Conservation (phyloP, 1,140 invertebrate species). For the Plectrocnemia conspersa region DNA sequence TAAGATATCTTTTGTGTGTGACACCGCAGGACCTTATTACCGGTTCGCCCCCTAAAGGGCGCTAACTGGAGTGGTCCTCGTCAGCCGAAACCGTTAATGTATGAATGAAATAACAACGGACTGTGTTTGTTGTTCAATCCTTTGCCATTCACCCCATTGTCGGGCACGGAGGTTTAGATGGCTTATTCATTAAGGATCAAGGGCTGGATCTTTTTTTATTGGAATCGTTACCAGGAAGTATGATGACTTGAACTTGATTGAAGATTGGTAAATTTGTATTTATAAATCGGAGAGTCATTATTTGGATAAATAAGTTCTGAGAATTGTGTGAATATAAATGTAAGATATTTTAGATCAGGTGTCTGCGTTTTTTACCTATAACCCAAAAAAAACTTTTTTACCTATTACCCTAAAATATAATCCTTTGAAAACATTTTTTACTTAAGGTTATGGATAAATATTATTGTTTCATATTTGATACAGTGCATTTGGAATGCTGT, state of each 20-base stretch:
- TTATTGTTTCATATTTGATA: too few relatives aligned
- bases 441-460: too few relatives aligned
- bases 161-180: constrained; percentile 13
- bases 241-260: too few relatives aligned
- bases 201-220: constrained; percentile 7
- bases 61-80: constrained; percentile 25
- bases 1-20: constrained; percentile 7
- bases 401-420: too few relatives aligned
- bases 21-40: constrained; percentile 24
- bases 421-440: too few relatives aligned
- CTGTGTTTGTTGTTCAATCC: constrained; percentile 21
- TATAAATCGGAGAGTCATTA: too few relatives aligned
- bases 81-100: constrained; percentile 30
- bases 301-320: too few relatives aligned
- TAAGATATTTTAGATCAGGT: too few relatives aligned
- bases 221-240: constrained; percentile 16
- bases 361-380: too few relatives aligned
- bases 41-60: constrained; percentile 20
- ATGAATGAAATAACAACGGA: constrained; percentile 19
- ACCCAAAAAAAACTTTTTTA: too few relatives aligned
- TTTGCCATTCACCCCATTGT: constrained; percentile 15
- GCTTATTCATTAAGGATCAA: constrained; percentile 21
- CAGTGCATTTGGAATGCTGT: too few relatives aligned
- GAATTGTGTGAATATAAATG: too few relatives aligned
- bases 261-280: neutral